A percentile compares a stretch with the other conserved stretches of the same genome.
Conservation (phyloP, 2,888 invertebrate species). For the Pollenia angustigena region DNA sequence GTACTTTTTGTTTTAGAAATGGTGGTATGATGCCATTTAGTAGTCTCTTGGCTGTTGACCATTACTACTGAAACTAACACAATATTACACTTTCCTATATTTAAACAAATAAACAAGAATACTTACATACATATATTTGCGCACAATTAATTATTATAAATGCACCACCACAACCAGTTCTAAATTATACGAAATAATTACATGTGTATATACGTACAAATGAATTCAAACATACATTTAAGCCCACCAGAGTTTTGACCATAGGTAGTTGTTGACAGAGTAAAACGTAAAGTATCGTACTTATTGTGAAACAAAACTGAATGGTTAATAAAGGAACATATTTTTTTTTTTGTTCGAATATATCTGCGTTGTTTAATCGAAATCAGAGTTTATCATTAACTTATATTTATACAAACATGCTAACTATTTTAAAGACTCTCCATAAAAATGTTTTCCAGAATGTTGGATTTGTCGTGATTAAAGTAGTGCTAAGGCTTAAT, state of each 20-base stretch:
- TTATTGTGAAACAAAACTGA: too few species aligned
- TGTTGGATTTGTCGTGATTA: too few species aligned
- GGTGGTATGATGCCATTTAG: conserved; percentile 59
- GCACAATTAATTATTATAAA: conserved; percentile 82
- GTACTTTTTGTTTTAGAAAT: conserved; percentile 26
- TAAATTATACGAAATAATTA: conserved; percentile 41
- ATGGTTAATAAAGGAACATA: too few species aligned
- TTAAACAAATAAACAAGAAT: conserved; percentile 15
- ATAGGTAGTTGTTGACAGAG: conserved; percentile 39
- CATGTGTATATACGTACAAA: conserved; percentile 6
- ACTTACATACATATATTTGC: conserved; percentile 27
- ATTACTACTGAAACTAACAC: conserved; percentile 64
- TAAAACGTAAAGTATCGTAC: conserved; percentile 12
- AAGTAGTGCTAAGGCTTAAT: too few species aligned
- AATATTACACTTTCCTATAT: conserved; percentile 58
- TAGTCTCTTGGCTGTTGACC: conserved; percentile 63
- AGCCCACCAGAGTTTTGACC: conserved; percentile 54
- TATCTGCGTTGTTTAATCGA: too few species aligned
- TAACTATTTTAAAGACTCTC: too few species aligned
- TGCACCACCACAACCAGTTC: conserved; percentile 76
- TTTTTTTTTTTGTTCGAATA: too few species aligned
- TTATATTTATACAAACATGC: too few species aligned
- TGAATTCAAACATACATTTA: conserved; percentile 15
- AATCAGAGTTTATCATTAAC: too few species aligned
- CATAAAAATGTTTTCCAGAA: too few species aligned